Evolutionary conservation across 64 coral and sea anemone genomes (phyloP).

Genomic region (Acropora tenuis): DNA sequence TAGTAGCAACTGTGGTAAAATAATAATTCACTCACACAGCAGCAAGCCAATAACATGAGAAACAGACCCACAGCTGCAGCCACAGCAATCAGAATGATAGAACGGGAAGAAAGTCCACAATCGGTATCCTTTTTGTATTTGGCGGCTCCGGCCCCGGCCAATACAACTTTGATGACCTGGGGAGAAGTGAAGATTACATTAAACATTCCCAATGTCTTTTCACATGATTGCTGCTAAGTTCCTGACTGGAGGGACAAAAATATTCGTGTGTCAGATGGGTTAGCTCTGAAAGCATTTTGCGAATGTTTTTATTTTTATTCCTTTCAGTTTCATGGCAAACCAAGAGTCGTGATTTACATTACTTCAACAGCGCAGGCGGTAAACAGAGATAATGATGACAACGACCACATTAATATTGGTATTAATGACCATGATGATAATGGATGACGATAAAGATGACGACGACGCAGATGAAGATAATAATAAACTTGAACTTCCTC

Average conservation of each 20-base stretch:
- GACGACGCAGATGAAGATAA: no score
- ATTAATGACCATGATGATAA: no score
- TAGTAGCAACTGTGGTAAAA: no score
- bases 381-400: no score
- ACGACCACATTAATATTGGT: no score
- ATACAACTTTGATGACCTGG: conserved; percentile 26
- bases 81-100: conserved; percentile 40
- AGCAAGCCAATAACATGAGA: conserved; percentile 60
- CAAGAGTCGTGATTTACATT: no score
- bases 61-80: conserved; percentile 37
- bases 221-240: neutral
- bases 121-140: neutral
- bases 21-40: conserved; percentile 55
- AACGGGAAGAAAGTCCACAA: neutral
- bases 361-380: no score
- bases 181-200: neutral
- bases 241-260: neutral
- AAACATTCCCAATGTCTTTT: neutral
- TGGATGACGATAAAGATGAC: no score
- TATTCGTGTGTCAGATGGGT: neutral
- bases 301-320: no score
- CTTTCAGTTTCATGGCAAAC: no score
- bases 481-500: no score
- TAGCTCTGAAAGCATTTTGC: no score
- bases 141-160: conserved; percentile 38